A percentile compares a stretch with the other conserved stretches of the same genome.
These are phyloP conservation scores for Riparia riparia DNA, from an alignment of 2,113 vertebrate species.

Conservation along the genomic window DNA sequence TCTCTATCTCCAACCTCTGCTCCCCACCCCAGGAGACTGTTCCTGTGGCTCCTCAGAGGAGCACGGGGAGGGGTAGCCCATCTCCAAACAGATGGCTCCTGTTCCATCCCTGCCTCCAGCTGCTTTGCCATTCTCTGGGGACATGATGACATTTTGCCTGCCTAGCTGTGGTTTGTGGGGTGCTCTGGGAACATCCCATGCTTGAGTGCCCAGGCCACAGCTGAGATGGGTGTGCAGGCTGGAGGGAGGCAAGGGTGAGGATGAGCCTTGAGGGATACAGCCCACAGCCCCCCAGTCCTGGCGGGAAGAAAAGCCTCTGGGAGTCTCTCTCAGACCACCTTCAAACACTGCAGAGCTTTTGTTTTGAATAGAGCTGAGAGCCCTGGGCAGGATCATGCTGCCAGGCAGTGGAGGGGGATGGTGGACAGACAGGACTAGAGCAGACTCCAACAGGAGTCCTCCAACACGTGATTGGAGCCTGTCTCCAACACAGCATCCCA, in stretches of 20 bases:
- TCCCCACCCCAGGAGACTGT: neutral
- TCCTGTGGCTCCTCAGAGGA: neutral
- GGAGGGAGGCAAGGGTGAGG: neutral
- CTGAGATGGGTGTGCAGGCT: neutral
- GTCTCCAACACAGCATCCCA: neutral
- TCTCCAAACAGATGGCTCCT: constrained; percentile 9
- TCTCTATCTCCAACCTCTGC: neutral
- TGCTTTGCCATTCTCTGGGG: neutral
- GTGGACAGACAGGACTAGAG: neutral
- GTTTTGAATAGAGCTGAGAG: neutral
- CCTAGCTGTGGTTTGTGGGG: neutral
- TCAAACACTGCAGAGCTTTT: neutral
- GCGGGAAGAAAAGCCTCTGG: neutral
- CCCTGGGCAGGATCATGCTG: neutral
- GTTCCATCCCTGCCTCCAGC: neutral
- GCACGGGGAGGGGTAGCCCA: neutral
- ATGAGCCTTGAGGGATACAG: neutral
- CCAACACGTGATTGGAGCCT: neutral
- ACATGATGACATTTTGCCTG: neutral
- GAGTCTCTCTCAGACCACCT: neutral
- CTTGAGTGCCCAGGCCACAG: neutral
- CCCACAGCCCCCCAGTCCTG: neutral
- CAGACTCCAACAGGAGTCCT: neutral
- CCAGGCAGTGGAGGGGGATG: neutral
- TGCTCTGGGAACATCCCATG: neutral